A percentile compares a stretch with the other conserved stretches of the same genome.
These are phyloP conservation scores for Gari tellinella DNA, from an alignment of 2,888 invertebrate species.

Conservation along the genomic window DNA sequence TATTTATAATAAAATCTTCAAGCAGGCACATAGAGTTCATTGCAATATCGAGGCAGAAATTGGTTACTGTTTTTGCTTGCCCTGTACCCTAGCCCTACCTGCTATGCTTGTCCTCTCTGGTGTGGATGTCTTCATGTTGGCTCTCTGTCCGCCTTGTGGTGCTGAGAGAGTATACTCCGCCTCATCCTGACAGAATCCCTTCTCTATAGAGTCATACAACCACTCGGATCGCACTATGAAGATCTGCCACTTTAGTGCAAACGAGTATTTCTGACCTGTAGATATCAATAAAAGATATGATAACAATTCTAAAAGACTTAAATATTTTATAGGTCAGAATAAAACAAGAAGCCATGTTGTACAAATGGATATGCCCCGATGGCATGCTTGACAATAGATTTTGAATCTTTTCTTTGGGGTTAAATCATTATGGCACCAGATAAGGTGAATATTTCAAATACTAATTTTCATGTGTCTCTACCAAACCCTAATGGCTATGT, in stretches of 20 bases:
- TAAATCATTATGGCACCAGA: no score
- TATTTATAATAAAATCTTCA: no score
- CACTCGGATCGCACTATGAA: constrained; percentile 91
- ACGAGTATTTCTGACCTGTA: constrained; percentile 89
- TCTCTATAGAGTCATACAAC: constrained; percentile 89
- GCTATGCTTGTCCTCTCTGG: constrained; percentile 66
- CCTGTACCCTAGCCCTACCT: constrained; percentile 14
- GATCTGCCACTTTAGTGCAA: constrained; percentile 87
- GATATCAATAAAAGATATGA: no score
- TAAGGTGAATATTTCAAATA: no score
- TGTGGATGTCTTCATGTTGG: constrained; percentile 74
- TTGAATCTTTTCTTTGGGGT: neutral
- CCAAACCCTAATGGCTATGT: no score
- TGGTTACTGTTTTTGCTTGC: no score
- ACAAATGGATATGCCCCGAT: neutral
- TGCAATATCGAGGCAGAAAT: no score
- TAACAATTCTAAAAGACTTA: no score
- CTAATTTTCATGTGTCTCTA: no score
- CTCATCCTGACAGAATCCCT: constrained; percentile 87
- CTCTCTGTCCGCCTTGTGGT: constrained; percentile 10
- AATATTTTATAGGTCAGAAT: no score
- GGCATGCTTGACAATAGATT: neutral
- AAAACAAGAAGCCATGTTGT: no score
- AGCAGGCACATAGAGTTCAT: no score
- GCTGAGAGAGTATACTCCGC: constrained; percentile 63